Evolutionary conservation across 2,888 invertebrate genomes (phyloP), one percentile per base, ranked within the genome.

Genomic region (Ophonus ardosiacus): DNA sequence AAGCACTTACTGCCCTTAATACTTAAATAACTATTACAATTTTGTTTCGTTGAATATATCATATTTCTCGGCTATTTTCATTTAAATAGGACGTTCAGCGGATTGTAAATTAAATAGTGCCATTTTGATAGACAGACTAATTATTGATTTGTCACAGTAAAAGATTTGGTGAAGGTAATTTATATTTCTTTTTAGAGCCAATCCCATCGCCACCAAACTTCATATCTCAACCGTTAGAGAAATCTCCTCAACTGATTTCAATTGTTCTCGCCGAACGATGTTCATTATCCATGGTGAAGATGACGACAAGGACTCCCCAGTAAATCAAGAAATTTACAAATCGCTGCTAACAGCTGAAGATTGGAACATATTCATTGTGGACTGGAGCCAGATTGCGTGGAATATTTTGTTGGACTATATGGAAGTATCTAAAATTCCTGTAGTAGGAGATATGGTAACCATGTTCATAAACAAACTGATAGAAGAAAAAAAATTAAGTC

Each of bases 281-380:
- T 89, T 90, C 81, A 85, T 90, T 4, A 86, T 88, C 15, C 90
- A 91, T 83, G 90, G 90, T 10, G 90, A 89, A 90, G 86, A 87
- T 7, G 89, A 89, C 82, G 82, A 88, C 78, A 82, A 88, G 38
- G 76, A 71, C 7, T 89, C 89, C 38, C 43, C 84, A 1, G 84
- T 90, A 5, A 88, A 88, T 81, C 65, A 40, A 4, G 7, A 86
- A 5, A 84, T 90, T 6, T 87, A 78, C 61, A 74, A 85, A 10
- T 89, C 89, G 10, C 68, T 89, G 38, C 76, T 90, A 7, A 78
- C 81, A 5, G 84, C 74, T 5, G 59, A 87, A 18, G 89, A 90
- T 84, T 87, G 88, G 6, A 91, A 91, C 86, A 86, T 90, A 0
- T 89, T 91, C 76, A 88, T 89, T 5, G 89, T 90, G 5, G 89